These are phyloP conservation scores for Clavelina lepadiformis DNA, from an alignment of 23 tunicate species.

Conservation along the genomic window DNA sequence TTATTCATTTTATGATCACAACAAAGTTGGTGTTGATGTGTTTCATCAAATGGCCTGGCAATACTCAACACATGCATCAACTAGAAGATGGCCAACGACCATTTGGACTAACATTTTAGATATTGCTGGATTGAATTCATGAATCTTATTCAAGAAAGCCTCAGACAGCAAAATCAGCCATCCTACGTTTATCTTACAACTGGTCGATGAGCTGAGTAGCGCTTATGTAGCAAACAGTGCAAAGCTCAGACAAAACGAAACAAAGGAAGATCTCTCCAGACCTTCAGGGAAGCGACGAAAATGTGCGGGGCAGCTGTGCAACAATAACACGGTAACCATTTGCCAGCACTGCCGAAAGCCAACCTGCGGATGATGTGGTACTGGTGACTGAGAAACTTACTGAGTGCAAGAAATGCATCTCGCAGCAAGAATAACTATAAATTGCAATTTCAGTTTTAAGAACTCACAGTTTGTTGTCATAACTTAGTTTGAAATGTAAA, in stretches of 20 bases:
- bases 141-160: constrained; percentile 9
- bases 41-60: neutral
- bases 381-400: constrained; percentile 1
- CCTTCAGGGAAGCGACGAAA: constrained; percentile 3
- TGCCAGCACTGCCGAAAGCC: constrained; percentile 12
- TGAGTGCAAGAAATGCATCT: neutral
- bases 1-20: neutral
- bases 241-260: constrained; percentile 9
- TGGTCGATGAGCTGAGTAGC: constrained; percentile 11
- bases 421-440: neutral
- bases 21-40: constrained; percentile 7
- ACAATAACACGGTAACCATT: constrained; percentile 13
- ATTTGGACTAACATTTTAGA: constrained; percentile 19
- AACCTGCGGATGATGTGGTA: constrained; percentile 5
- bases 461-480: constrained; percentile 1
- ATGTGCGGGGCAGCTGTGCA: constrained; percentile 13
- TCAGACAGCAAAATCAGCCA: neutral
- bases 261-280: constrained; percentile 7
- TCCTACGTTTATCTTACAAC: neutral
- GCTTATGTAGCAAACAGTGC: constrained; percentile 4
- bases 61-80: constrained; percentile 11
- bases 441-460: too few relatives aligned
- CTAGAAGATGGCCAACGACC: constrained; percentile 2
- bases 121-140: constrained; percentile 7
- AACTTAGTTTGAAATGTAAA: neutral